Conservation (phyloP, 2,113 vertebrate species). For the Eolophus roseicapilla region DNA sequence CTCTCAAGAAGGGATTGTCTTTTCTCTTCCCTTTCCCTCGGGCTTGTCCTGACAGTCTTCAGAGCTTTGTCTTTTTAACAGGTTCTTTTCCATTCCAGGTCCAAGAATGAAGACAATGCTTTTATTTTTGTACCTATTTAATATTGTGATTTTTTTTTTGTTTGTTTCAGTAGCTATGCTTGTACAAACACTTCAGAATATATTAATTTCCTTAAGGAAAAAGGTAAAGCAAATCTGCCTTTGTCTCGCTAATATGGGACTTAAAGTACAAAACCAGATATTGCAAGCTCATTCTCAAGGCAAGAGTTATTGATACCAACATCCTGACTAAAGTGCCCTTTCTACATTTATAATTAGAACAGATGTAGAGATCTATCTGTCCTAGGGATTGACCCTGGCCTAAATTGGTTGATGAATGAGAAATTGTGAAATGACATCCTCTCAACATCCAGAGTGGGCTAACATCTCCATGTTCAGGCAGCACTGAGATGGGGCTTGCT, state of each 20-base stretch:
- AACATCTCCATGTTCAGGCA: not conserved
- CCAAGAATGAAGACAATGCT: not conserved
- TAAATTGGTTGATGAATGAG: not conserved
- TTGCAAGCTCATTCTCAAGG: not conserved
- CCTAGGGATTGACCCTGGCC: not conserved
- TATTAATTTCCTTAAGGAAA: not conserved
- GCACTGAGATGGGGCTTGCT: not conserved
- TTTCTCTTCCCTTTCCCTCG: not conserved
- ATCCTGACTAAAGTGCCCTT: not conserved
- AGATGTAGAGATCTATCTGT: not conserved
- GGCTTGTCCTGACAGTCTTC: not conserved
- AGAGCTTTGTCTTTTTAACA: not conserved
- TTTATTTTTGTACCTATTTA: not conserved
- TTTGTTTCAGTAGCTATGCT: not conserved
- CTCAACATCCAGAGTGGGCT: not conserved
- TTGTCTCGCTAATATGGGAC: not conserved
- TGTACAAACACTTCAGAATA: not conserved
- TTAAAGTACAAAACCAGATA: not conserved
- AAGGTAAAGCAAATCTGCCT: not conserved
- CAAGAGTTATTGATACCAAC: not conserved
- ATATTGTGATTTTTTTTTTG: not conserved
- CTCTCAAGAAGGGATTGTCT: not conserved
- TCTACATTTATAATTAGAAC: not conserved
- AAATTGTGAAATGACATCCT: not conserved
- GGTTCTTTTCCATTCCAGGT: not conserved